Percentiles rank a stretch among this genome's conserved stretches.
Evolutionary conservation across 2,797 vertebrate species (phyloP).

Genomic region (Danio aesculapii): DNA sequence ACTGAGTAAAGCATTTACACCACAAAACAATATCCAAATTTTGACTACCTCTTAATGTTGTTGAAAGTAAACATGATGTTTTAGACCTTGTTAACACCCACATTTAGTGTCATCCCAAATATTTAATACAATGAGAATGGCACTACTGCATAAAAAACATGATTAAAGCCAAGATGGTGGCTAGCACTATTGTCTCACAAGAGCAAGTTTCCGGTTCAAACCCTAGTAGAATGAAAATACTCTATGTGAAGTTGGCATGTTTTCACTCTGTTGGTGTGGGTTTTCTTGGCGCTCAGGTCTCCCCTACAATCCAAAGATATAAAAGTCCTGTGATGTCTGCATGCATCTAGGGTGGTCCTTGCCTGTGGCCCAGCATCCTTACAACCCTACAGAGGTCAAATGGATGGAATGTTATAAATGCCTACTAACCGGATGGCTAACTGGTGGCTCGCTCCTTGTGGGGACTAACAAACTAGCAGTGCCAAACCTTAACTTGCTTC

Average conservation of each 20-base stretch:
- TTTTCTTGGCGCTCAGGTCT: neutral
- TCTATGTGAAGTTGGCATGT: no score
- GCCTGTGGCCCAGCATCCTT: neutral
- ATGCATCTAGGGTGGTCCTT: neutral
- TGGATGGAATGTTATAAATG: neutral
- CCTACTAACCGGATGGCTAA: neutral
- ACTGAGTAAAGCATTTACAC: no score
- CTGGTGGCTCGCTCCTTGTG: neutral
- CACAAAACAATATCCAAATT: no score
- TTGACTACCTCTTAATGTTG: no score
- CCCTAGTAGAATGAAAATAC: neutral
- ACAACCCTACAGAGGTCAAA: neutral
- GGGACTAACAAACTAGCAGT: neutral
- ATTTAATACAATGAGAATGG: no score
- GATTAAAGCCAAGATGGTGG: neutral
- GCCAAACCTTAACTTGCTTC: neutral
- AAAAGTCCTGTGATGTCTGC: neutral
- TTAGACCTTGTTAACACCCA: no score
- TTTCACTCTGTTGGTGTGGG: neutral
- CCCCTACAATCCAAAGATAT: neutral
- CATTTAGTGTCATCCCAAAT: no score
- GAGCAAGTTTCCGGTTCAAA: neutral
- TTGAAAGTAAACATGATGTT: no score
- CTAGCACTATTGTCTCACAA: neutral
- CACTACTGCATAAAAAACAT: no score